A percentile compares a stretch with the other conserved stretches of the same genome.
Conservation (phyloP, 2,888 invertebrate species). For the Pachymerium ferrugineum region DNA sequence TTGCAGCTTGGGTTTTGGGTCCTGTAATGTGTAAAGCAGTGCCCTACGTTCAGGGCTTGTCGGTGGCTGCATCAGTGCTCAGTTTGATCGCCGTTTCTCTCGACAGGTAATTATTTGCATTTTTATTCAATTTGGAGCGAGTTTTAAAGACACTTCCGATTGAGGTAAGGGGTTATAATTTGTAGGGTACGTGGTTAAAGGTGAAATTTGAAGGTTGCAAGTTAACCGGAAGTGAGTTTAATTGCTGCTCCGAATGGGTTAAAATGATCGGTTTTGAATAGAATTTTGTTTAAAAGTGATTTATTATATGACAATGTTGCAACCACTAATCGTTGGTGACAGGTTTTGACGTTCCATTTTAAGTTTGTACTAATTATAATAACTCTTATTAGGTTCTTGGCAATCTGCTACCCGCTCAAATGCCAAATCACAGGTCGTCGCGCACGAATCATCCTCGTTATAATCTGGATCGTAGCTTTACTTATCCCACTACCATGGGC, state of each 20-base stretch:
- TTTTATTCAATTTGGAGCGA: no score
- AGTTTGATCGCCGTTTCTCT: constrained; percentile 90
- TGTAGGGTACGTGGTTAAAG: no score
- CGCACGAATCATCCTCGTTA: constrained; percentile 76
- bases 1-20: constrained; percentile 87
- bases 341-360: no score
- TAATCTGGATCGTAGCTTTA: constrained; percentile 84
- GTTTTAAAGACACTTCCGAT: background rate
- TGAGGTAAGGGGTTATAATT: background rate
- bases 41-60: constrained; percentile 90
- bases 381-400: constrained; percentile 68
- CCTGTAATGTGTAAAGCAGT: constrained; percentile 94
- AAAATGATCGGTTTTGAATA: no score
- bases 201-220: no score
- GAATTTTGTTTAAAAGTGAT: no score
- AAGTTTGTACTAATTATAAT: no score
- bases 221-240: no score
- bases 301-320: no score
- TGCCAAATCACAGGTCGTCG: constrained; percentile 83
- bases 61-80: constrained; percentile 92
- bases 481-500: constrained; percentile 85
- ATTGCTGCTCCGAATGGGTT: no score
- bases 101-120: constrained; percentile 54
- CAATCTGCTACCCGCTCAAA: constrained; percentile 91
- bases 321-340: no score